Base-by-base conservation (phyloP, 2,888 invertebrate species). In the Stramonita haemastoma region DNA sequence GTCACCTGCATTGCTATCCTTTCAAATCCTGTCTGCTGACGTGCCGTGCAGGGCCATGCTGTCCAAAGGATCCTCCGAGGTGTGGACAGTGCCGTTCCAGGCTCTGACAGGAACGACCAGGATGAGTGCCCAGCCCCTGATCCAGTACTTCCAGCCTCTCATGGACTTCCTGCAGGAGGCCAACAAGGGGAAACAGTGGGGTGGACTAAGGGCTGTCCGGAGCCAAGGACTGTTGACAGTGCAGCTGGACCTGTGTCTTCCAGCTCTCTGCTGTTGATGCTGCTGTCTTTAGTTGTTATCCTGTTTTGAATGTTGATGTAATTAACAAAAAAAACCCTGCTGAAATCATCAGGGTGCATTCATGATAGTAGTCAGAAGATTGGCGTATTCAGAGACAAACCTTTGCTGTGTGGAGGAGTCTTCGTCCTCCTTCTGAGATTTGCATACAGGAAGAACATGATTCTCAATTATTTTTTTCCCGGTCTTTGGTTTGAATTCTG, bases 61-160 rank as follows among this genome's bases (percentile, higher is more conserved):
- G 93, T 93, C 94, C 91, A 92, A 96, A 90, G 97, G 97, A 36
- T 94, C 96, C 0, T 96, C 97, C 0, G 94, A 95, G 91, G 96
- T 96, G 2, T 97, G 97, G 97, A 95, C 97, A 85, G 98, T 98
- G 93, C 97, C 97, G 1, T 97, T 99, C 89, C 97, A 97, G 94
- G 97, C 97, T 93, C 97, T 98, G 0, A 98, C 98, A 0, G 98
- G 98, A 0, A 94, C 93, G 22, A 90, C 94, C 79, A 96, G 97
- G 92, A 97, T 98, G 95, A 98, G 98, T 86, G 98, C 98, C 0
- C 97, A 97, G 91, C 97, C 98, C 0, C 96, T 98, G 93, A 96
- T 98, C 77, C 97, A 97, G 95, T 98, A 98, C 95, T 98, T 98
- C 96, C 97, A 97, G 92, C 98, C 98, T 0, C 96, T 98, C 22